Conservation (phyloP, 2,113 vertebrate genomes). For the Pseudopipra pipra region DNA sequence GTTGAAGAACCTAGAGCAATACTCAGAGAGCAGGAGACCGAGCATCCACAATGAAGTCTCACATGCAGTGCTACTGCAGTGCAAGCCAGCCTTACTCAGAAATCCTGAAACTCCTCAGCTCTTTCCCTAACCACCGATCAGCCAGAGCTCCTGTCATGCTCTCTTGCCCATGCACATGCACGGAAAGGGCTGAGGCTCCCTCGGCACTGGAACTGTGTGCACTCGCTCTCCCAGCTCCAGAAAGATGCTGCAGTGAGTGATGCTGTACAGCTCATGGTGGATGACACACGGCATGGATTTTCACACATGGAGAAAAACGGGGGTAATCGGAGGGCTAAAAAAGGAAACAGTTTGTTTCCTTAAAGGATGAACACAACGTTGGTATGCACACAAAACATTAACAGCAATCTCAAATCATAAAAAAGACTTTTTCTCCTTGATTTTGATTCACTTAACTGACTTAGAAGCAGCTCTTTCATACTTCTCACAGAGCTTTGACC, state of each 20-base stretch:
- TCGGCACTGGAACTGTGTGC: rapidly evolving
- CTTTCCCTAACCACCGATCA: neutral
- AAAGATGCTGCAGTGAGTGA: neutral
- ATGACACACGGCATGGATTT: neutral
- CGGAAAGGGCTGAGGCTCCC: neutral
- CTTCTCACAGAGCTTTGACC: neutral
- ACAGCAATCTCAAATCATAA: neutral
- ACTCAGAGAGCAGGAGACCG: neutral
- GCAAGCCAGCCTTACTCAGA: neutral
- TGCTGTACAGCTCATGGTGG: neutral
- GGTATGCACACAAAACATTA: neutral
- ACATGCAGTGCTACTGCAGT: neutral
- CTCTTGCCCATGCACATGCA: neutral
- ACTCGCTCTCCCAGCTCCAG: neutral
- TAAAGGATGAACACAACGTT: neutral
- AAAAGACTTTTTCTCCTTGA: neutral
- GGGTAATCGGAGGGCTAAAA: neutral
- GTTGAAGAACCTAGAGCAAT: neutral
- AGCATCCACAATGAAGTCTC: neutral
- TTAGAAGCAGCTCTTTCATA: neutral
- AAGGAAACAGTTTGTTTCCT: neutral
- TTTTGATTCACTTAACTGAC: neutral
- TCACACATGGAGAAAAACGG: neutral
- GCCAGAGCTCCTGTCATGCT: neutral
- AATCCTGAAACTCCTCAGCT: neutral